Conservation (phyloP, 2,888 invertebrate species). For the Craniophora ligustri region DNA sequence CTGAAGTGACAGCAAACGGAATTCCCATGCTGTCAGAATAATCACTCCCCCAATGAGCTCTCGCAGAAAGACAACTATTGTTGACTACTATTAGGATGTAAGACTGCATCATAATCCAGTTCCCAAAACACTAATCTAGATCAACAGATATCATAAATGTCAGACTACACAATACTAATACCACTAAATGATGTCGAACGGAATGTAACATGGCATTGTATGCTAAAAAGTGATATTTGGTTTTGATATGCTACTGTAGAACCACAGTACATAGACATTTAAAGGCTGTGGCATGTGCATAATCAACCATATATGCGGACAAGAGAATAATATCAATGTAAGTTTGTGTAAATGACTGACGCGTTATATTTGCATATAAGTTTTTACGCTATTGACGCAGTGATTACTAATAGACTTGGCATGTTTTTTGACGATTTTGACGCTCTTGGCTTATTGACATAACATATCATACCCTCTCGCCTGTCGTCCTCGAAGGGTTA, state of each 20-base stretch:
- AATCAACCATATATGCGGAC: conserved; percentile 33
- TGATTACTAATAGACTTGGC: no score
- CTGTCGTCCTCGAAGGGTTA: no score
- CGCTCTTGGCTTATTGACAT: no score
- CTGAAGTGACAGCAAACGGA: no score
- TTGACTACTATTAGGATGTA: conserved; percentile 2
- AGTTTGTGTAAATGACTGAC: conserved; percentile 20
- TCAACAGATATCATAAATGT: conserved; percentile 28
- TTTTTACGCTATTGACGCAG: no score
- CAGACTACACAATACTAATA: conserved; percentile 48
- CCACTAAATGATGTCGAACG: conserved; percentile 50
- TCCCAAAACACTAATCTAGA: conserved; percentile 8
- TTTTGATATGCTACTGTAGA: conserved; percentile 32
- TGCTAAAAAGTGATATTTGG: conserved; percentile 52
- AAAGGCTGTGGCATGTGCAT: conserved; percentile 25
- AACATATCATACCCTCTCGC: no score
- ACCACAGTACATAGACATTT: not conserved
- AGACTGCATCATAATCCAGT: conserved; percentile 32
- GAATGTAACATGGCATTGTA: conserved; percentile 56
- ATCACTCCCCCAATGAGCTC: no score
- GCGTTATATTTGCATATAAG: conserved; percentile 1
- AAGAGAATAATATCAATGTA: conserved; percentile 7
- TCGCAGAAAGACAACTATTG: no score
- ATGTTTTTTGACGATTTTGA: no score
- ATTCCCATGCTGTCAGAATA: no score